Percentiles rank a stretch among this genome's conserved stretches.
Evolutionary conservation across 2,113 vertebrate genomes (phyloP).

Genomic region (Triplophysa tibetana): DNA sequence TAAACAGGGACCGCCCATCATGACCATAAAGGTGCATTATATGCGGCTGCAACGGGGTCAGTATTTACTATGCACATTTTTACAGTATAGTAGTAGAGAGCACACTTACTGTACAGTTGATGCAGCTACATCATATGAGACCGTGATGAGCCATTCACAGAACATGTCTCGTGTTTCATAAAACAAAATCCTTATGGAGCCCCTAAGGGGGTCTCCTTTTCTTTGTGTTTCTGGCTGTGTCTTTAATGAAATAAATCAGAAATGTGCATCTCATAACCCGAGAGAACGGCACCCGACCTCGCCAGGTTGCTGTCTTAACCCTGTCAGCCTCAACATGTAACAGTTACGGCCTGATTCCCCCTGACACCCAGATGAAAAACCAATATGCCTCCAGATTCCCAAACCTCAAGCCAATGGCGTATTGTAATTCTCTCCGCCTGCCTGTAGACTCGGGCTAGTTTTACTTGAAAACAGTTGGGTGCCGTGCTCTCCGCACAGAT

Average conservation of each 20-base stretch:
- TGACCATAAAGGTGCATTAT: slow-evolving; percentile 59
- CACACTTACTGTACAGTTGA: slow-evolving; percentile 1
- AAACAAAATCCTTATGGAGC: slow-evolving; percentile 48
- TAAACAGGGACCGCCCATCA: slow-evolving; percentile 35
- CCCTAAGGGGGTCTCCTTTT: slow-evolving; percentile 43
- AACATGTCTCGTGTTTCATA: slow-evolving; percentile 63
- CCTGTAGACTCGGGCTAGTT: slow-evolving; percentile 14
- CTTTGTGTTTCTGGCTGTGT: slow-evolving; percentile 44
- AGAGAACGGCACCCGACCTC: slow-evolving; percentile 10
- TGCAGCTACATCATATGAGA: slow-evolving; percentile 23
- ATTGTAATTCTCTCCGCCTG: slow-evolving; percentile 18
- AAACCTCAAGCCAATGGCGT: slow-evolving; percentile 17
- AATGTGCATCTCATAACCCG: slow-evolving; percentile 48
- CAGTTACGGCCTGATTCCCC: slow-evolving; percentile 34
- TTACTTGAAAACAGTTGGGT: slow-evolving; percentile 10
- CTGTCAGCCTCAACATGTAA: slow-evolving; percentile 29
- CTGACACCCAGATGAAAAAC: slow-evolving; percentile 43
- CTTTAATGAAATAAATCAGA: slow-evolving; percentile 56
- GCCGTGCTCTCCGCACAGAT: not conserved
- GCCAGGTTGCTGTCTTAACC: slow-evolving; percentile 34
- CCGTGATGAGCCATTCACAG: slow-evolving; percentile 44
- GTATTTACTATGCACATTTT: slow-evolving; percentile 44
- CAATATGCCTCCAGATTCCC: slow-evolving; percentile 36
- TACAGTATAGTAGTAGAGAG: slow-evolving; percentile 42
- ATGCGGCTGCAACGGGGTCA: slow-evolving; percentile 4